Base-by-base conservation (phyloP, 2,113 vertebrate genomes). In the Carassius auratus region DNA sequence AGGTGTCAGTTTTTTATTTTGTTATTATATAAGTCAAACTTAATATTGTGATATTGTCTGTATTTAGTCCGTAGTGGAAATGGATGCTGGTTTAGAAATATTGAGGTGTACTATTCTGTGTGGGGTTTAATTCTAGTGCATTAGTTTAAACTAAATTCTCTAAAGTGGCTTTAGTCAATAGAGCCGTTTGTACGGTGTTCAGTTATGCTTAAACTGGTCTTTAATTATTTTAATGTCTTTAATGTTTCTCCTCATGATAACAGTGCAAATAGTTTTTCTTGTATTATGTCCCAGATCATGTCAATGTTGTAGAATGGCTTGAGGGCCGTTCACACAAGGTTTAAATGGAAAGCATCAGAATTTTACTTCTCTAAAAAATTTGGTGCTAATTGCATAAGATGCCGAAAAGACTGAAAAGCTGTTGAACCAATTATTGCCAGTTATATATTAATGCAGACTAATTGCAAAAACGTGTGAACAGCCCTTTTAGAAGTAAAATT, bases 41-140 rank as follows among this genome's bases (percentile, higher is more conserved):
- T 81, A n/a, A 64, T 81, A 66, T 81, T 64, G 78, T 81, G 38
- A 38, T 38, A 38, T 38, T 38, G 61, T 45, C 78, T 81, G 78
- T 66, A 81, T 66, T 64, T 81, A 81, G 78, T 66, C 4, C 8
- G n/a, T 81, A 81, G 78, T 81, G 38, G 61, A 66, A 81, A 80
- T 62, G 59, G 59, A 81, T 81, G n/a, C 42, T 50, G 61, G 78
- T 66, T 66, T 66, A 81, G 61, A 66, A 59, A 78, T 38, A n/a
- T 38, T 61, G 76, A 59, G 30, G 61, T 48, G 36, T 79, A 42
- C 57, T 55, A n/a, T 57, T 36, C 55, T 38, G 30, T 42, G 76
- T 79, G 38, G 42, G 78, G 14, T 81, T 81, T 81, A 50, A 33
- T 48, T 84, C 5, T 76, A 64, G 61, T 66, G 38, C 78, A 30